A percentile compares a stretch with the other conserved stretches of the same genome.
These are phyloP conservation scores for Xyrichtys novacula DNA, from an alignment of 2,797 vertebrate species.

Conservation along the genomic window DNA sequence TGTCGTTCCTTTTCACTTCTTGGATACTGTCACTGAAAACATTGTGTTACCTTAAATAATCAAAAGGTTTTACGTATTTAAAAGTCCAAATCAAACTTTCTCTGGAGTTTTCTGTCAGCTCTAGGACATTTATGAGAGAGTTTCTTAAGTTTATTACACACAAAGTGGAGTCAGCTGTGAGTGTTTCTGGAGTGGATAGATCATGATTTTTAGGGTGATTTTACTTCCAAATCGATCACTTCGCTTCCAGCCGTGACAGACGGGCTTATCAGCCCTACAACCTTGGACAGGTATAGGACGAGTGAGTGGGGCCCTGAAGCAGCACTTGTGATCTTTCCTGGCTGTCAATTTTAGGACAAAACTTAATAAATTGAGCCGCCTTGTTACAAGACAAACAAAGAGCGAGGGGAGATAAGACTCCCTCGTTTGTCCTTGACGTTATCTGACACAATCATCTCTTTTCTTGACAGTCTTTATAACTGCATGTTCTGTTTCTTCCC, in stretches of 20 bases:
- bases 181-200: conserved; percentile 14
- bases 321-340: conserved; percentile 49
- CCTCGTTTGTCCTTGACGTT: conserved; percentile 58
- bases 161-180: conserved; percentile 31
- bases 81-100: background rate
- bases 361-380: conserved; percentile 49
- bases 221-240: conserved; percentile 31
- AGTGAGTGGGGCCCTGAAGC: background rate
- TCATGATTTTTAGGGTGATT: background rate
- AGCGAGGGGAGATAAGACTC: conserved; percentile 51
- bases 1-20: no score
- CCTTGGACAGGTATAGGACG: conserved; percentile 4
- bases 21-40: no score
- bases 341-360: conserved; percentile 43
- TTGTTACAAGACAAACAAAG: conserved; percentile 25
- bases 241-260: conserved; percentile 21
- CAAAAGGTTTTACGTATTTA: background rate
- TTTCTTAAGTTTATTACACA: conserved; percentile 39
- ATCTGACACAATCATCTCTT: conserved; percentile 37
- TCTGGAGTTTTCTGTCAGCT: background rate
- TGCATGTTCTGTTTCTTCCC: conserved; percentile 7
- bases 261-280: conserved; percentile 24
- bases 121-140: background rate
- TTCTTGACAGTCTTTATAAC: conserved; percentile 37
- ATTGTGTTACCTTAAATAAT: no score